A percentile compares a stretch with the other conserved stretches of the same genome.
phyloP scores from a whole-genome alignment of 1,140 invertebrate genomes.

The Streblospio benedicti region DNA sequence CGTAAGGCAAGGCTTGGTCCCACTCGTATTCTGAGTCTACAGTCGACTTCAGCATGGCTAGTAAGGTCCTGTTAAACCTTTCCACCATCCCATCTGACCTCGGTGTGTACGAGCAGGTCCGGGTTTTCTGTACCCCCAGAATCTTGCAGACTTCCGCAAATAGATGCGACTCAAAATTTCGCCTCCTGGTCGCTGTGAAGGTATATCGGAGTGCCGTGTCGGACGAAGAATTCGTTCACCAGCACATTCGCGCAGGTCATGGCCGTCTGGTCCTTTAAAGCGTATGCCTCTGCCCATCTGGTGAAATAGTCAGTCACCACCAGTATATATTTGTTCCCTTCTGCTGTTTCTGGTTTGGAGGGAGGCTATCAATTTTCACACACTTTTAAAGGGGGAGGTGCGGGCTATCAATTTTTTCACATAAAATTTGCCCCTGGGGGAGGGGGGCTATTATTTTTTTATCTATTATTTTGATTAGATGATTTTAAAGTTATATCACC shows the following conservation, averaged over 20 bases:
- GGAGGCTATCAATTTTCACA: no score
- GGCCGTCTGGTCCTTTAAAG: constrained; percentile 41
- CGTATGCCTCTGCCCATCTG: constrained; percentile 40
- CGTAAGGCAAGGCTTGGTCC: constrained; percentile 19
- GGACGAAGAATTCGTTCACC: constrained; percentile 32
- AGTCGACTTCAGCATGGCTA: constrained; percentile 24
- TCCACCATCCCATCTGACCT: constrained; percentile 22
- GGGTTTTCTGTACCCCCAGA: constrained; percentile 18
- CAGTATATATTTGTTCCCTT: constrained; percentile 35
- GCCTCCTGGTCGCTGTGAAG: constrained; percentile 39
- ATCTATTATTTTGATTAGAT: no score
- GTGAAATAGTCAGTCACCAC: constrained; percentile 42
- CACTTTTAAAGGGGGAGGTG: no score
- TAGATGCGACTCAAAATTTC: constrained; percentile 19
- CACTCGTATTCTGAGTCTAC: constrained; percentile 20
- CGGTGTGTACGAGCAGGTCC: constrained; percentile 22
- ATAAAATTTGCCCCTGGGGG: no score
- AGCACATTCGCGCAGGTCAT: constrained; percentile 35
- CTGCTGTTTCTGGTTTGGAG: constrained; percentile 20
- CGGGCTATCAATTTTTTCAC: no score
- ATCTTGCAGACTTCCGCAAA: constrained; percentile 15
- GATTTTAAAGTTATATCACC: no score
- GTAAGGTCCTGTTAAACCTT: constrained; percentile 3
- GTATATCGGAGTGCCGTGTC: constrained; percentile 36
- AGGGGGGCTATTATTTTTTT: no score